Percentiles rank a stretch among this genome's conserved stretches.
These are phyloP conservation scores for Corythoichthys haematopterus DNA, from an alignment of 2,113 vertebrate genomes.

Conservation along the genomic window DNA sequence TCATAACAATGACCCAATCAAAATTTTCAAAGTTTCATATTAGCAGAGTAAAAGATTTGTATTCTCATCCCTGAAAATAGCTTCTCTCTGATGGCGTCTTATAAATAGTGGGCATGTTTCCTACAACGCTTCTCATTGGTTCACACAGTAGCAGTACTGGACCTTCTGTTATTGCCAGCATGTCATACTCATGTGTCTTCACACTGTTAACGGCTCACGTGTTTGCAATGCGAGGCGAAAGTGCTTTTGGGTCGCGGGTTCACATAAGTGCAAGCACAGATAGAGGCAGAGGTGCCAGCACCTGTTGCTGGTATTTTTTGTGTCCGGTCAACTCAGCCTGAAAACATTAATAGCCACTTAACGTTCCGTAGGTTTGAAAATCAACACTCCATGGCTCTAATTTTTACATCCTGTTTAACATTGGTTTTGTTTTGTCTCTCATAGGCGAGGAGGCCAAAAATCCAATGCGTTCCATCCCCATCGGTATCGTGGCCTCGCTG, in stretches of 20 bases:
- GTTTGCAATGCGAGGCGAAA: neutral
- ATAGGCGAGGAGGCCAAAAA: slow-evolving; percentile 93
- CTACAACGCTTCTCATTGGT: neutral
- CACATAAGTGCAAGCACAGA: neutral
- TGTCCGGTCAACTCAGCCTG: neutral
- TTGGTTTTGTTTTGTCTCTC: neutral
- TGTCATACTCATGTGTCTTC: neutral
- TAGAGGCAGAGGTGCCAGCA: neutral
- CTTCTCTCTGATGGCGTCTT: too few species aligned
- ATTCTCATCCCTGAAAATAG: neutral
- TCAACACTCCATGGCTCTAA: neutral
- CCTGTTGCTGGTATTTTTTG: slow-evolving; percentile 1
- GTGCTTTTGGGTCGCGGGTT: neutral
- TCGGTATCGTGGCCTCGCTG: slow-evolving; percentile 89
- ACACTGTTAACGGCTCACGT: too few species aligned
- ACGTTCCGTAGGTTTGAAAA: too few species aligned
- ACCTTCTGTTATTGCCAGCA: neutral
- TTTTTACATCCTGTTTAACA: too few species aligned
- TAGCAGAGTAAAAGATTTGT: too few species aligned
- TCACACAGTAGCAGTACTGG: neutral
- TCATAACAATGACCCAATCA: neutral
- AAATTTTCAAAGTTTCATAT: neutral
- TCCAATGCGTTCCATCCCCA: slow-evolving; percentile 88
- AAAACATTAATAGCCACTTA: too few species aligned
- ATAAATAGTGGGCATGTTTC: neutral